Evolutionary conservation across 2,888 invertebrate genomes (phyloP).

Genomic region (Schizaphis graminum): DNA sequence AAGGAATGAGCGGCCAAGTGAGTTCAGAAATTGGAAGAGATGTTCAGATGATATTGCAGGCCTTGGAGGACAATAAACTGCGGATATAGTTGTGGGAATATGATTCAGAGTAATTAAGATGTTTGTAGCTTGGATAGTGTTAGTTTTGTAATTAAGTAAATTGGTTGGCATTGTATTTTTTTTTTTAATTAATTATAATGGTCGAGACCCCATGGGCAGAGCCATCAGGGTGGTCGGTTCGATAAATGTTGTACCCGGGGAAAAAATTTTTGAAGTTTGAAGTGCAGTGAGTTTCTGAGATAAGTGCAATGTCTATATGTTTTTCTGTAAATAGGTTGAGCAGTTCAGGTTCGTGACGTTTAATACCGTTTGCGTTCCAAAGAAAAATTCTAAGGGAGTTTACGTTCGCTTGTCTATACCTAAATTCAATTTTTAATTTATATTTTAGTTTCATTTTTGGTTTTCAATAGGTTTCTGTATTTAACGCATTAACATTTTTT

Average conservation of each 20-base stretch:
- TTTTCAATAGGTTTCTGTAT: neutral
- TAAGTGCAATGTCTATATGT: conserved; percentile 47
- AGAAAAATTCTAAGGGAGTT: conserved; percentile 41
- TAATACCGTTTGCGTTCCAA: conserved; percentile 59
- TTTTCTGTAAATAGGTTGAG: conserved; percentile 25
- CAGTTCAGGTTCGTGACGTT: conserved; percentile 32
- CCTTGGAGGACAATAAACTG: too few species aligned
- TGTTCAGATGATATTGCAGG: too few species aligned
- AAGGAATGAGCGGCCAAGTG: too few species aligned
- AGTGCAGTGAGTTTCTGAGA: conserved; percentile 33
- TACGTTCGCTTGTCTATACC: conserved; percentile 4
- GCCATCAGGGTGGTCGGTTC: conserved; percentile 19
- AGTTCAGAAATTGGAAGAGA: too few species aligned
- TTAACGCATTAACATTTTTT: neutral
- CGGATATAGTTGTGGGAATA: too few species aligned
- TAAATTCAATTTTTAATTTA: neutral
- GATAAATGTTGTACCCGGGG: conserved; percentile 13
- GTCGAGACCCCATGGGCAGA: conserved; percentile 4
- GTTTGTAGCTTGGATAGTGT: conserved; percentile 45
- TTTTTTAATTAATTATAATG: conserved; percentile 29
- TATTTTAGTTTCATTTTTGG: neutral
- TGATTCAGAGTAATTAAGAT: conserved; percentile 22
- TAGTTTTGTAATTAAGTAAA: neutral
- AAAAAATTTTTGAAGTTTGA: neutral
- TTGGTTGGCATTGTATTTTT: conserved; percentile 10